Base-by-base conservation (phyloP, 2,888 invertebrate genomes). In the Cotesia congregata region DNA sequence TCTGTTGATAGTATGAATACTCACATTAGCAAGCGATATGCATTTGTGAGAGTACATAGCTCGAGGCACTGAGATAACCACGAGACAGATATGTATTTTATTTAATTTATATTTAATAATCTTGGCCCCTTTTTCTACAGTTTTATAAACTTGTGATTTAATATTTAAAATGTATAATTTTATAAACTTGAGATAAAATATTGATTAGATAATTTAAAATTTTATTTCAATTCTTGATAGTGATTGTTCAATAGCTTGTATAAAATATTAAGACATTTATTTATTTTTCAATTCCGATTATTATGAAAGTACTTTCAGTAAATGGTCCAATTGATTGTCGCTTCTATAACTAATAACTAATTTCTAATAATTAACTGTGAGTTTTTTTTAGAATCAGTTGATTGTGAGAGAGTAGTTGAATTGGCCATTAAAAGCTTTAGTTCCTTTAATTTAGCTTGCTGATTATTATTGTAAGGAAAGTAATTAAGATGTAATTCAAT, bases 401-500 rank as follows among this genome's bases (percentile, higher is more conserved):
- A 61, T 74, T 60, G 30, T 20, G 15, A 39, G 59, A 50, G n/a
- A 64, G 17, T 40, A 12, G n/a, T 75, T 7, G 20, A 7, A 68
- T 12, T 72, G 6, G 40, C 39, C 6, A 50, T 71, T 9, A 17
- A 12, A 69, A 41, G 9, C 60, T 75, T 70, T 7, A 6, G 41
- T 17, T 62, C 69, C 6, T 75, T 69, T 60, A 69, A 41, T 5
- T 78, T 67, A n/a, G 17, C 60, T 20, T 67, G 67, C 17, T 69
- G 68, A 74, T 67, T 67, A 12, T 61, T 50, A 4, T 6, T 39
- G 17, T 62, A 73, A 7, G 77, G 70, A 17, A 80, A 74, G 64
- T 82, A 83, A 5, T 80, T 79, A 40, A 82, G 80, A 74, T 82
- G 81, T 39, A 81, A 59, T 6, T 76, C 79, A 17, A 80, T 77